Base-by-base conservation (phyloP, 2,888 invertebrate species). In the Antheraea assamensis region DNA sequence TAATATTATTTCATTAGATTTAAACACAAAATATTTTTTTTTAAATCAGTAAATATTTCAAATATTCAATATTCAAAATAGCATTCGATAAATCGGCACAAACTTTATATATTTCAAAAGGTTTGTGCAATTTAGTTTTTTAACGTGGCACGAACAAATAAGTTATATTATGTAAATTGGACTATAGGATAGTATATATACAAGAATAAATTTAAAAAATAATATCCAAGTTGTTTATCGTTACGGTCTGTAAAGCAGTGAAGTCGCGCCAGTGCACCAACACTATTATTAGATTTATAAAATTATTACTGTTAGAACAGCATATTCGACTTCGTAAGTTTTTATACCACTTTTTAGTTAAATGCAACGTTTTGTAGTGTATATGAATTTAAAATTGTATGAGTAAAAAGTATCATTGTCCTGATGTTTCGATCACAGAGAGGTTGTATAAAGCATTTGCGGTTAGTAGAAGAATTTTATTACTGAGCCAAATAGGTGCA, bases 311-410 rank as follows among this genome's bases (percentile, higher is more conserved):
- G 19, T 68, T 35, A 35, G 24, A 68, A 35, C 24, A 68, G 31
- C 21, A 35, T 15, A 68, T 35, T 17, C 66, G 24, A 30, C 31
- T 19, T 31, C 35, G n/a, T 13, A 35, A 19, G 30, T 68, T 31
- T 64, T 64, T 68, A 68, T 5, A 68, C 35, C 8, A 68, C 31
- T 68, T 31, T 68, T 68, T 61, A 61, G 27, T 61, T 61, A 61
- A 5, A 15, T 27, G 27, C 27, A 61, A 61, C 3, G 61, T 13
- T 58, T 21, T n/a, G 8, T 5, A n/a, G 21, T n/a, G n/a, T n/a
- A 58, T 52, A 58, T 0, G 8, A 27, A 61, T 42, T 42, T 42
- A 27, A 61, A 61, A 61, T 27, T 61, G 61, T 10, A 27, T 24
- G 58, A 58, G 21, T 61, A 61, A 24, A 61, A 61, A 13, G 13